These are phyloP conservation scores for Bombyx huttoni DNA, from an alignment of 2,888 invertebrate genomes.

Conservation along the genomic window DNA sequence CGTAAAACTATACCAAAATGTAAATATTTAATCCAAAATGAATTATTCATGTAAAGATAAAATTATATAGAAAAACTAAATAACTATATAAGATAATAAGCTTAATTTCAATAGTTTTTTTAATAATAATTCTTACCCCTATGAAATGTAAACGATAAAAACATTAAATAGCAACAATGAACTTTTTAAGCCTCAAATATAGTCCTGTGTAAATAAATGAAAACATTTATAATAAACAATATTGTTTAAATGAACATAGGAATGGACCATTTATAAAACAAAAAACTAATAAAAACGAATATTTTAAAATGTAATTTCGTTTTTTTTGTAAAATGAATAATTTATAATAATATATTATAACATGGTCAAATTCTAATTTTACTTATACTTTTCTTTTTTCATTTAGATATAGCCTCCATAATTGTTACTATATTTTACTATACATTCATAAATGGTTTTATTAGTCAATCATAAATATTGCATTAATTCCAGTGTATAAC, in stretches of 20 bases:
- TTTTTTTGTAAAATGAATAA: not conserved
- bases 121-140: not conserved
- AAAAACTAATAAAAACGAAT: not conserved
- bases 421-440: not conserved
- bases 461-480: constrained; percentile 35
- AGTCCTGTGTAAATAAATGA: not conserved
- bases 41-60: not conserved
- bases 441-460: constrained; percentile 4
- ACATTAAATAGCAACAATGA: not conserved
- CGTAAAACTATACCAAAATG: not conserved
- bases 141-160: not conserved
- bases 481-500: constrained; percentile 53
- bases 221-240: not conserved
- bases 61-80: not conserved
- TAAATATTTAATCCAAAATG: not conserved
- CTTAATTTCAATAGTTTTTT: not conserved
- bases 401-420: not conserved
- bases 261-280: not conserved
- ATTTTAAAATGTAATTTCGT: not conserved
- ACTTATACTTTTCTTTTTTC: not conserved
- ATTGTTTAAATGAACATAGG: not conserved
- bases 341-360: not conserved
- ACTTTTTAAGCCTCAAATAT: not conserved
- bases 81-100: not conserved
- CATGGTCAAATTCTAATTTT: not conserved